Conservation (phyloP, 2,888 invertebrate species). For the Drosophila aldrichi region DNA sequence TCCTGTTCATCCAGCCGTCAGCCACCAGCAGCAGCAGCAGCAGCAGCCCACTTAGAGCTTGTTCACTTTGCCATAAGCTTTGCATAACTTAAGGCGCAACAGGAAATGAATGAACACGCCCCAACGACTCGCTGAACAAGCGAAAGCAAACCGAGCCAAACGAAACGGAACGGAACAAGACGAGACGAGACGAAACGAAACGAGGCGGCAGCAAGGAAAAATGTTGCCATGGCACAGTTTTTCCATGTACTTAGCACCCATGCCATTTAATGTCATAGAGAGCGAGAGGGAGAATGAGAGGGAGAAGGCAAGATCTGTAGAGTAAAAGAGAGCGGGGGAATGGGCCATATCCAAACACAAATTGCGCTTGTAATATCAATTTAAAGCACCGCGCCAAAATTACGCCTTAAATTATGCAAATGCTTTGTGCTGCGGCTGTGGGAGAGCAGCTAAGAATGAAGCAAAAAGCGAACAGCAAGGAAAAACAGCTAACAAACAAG, state of each 20-base stretch:
- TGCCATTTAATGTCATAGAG: constrained; percentile 14
- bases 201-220: constrained; percentile 46
- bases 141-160: constrained; percentile 50
- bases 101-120: constrained; percentile 71
- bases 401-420: constrained; percentile 78
- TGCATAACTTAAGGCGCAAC: constrained; percentile 75
- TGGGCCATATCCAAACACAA: constrained; percentile 51
- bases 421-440: constrained; percentile 43
- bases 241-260: constrained; percentile 60
- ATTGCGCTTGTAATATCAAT: constrained; percentile 73
- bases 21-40: background rate
- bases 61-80: constrained; percentile 70
- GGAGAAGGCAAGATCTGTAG: background rate
- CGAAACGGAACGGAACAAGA: constrained; percentile 23
- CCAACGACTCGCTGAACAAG: constrained; percentile 47
- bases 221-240: constrained; percentile 70
- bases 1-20: constrained; percentile 14
- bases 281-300: background rate
- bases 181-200: constrained; percentile 1
- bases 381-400: constrained; percentile 71
- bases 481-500: constrained; percentile 16
- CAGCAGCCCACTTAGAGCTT: constrained; percentile 40
- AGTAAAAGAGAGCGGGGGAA: background rate
- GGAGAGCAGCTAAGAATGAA: constrained; percentile 27
- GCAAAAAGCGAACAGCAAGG: background rate